Percentiles rank a stretch among this genome's conserved stretches.
These are phyloP conservation scores for Crossoptilon crossoptilon DNA, from an alignment of 2,797 vertebrate genomes.

Conservation along the genomic window DNA sequence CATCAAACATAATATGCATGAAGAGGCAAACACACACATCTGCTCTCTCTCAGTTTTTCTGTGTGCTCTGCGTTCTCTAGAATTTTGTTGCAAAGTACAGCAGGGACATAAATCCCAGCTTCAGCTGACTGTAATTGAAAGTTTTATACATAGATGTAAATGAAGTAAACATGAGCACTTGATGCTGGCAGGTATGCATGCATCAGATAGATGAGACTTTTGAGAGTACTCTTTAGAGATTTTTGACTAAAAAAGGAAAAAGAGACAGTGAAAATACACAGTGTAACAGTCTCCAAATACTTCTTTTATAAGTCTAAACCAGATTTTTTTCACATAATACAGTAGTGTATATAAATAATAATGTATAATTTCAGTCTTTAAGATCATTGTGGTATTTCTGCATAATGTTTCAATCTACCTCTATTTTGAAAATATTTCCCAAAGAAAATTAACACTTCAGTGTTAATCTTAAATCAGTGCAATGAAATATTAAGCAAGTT, in stretches of 20 bases:
- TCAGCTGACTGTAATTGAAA: neutral
- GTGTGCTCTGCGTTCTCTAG: neutral
- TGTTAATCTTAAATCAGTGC: neutral
- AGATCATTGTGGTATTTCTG: neutral
- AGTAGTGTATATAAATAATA: neutral
- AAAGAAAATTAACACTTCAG: neutral
- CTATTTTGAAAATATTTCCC: neutral
- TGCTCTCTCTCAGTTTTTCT: neutral
- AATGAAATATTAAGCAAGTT: neutral
- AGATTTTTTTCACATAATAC: neutral
- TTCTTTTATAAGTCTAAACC: neutral
- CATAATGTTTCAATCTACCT: neutral
- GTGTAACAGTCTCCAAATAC: neutral
- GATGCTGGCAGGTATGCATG: neutral
- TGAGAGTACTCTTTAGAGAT: neutral
- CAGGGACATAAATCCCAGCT: neutral
- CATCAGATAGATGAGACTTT: neutral
- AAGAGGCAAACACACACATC: fast-evolving
- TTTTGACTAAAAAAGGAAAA: neutral
- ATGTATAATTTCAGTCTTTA: neutral
- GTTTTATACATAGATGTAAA: neutral
- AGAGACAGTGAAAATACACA: neutral
- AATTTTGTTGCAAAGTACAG: neutral
- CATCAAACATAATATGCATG: neutral
- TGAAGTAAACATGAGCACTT: neutral